Percentiles rank a stretch among this genome's conserved stretches.
These are phyloP conservation scores for Synanthedon formicaeformis DNA, from an alignment of 2,888 invertebrate genomes.

Conservation along the genomic window DNA sequence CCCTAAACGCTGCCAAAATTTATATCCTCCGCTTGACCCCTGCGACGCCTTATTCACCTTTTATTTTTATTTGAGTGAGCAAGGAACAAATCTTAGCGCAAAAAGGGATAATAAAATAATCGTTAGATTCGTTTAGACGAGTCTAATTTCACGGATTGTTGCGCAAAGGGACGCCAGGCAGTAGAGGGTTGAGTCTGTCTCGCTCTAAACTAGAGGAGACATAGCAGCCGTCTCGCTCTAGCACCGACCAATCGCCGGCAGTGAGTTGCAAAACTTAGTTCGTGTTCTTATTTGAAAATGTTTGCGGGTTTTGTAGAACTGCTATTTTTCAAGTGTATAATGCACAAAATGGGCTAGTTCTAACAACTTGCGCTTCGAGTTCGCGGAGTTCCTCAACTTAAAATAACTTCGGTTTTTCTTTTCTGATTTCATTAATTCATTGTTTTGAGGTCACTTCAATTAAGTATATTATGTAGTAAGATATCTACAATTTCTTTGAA, in stretches of 20 bases:
- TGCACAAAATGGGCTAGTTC: background rate
- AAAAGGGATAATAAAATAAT: conserved; percentile 71
- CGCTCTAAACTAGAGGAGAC: conserved; percentile 15
- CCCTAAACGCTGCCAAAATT: conserved; percentile 56
- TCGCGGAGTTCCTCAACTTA: no score
- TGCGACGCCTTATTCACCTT: conserved; percentile 63
- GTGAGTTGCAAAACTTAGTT: conserved; percentile 1
- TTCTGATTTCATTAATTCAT: no score
- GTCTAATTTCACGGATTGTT: conserved; percentile 68
- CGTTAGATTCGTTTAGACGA: conserved; percentile 71
- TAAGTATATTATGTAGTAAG: no score
- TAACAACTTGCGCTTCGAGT: no score
- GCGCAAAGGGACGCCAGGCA: conserved; percentile 56
- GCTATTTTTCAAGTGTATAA: background rate
- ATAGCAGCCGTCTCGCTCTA: conserved; percentile 24
- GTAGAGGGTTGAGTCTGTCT: conserved; percentile 35
- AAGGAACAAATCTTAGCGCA: conserved; percentile 71
- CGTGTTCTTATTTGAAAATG: conserved; percentile 44
- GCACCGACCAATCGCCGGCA: conserved; percentile 41
- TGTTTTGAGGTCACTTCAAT: no score
- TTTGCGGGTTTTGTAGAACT: conserved; percentile 36
- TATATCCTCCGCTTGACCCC: conserved; percentile 61
- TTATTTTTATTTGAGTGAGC: conserved; percentile 71
- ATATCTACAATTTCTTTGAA: no score
- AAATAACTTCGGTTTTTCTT: no score